Evolutionary conservation across 2,888 invertebrate species (phyloP).

Genomic region (Cephalotes varians): DNA sequence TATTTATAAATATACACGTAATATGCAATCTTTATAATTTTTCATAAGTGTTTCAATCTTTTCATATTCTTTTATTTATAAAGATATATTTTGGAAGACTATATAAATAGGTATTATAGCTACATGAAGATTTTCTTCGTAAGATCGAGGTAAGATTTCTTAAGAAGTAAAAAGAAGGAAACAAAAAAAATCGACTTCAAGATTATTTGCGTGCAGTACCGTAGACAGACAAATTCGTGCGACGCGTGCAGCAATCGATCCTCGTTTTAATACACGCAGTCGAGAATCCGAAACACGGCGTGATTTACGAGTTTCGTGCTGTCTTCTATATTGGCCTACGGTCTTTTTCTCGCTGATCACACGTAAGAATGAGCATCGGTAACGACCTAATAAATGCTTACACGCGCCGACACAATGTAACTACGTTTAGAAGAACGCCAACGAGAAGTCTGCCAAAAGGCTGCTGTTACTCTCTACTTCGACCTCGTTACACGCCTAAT

Average conservation of each 20-base stretch:
- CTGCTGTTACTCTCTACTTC: conserved; percentile 38
- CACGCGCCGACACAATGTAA: conserved; percentile 41
- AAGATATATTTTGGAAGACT: too few species aligned
- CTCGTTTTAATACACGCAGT: conserved; percentile 60
- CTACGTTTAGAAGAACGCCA: conserved; percentile 18
- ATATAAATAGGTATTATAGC: background rate
- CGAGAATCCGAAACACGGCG: conserved; percentile 68
- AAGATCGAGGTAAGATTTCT: background rate
- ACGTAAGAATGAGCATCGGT: conserved; percentile 64
- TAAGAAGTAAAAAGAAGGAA: background rate
- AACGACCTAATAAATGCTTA: conserved; percentile 76
- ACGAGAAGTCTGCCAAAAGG: conserved; percentile 58
- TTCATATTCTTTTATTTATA: background rate
- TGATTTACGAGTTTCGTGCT: conserved; percentile 64
- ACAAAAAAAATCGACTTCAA: background rate
- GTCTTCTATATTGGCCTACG: conserved; percentile 46
- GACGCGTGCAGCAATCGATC: conserved; percentile 38
- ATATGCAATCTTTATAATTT: background rate
- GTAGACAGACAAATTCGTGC: conserved; percentile 33
- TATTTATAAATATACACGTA: background rate
- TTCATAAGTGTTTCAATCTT: background rate
- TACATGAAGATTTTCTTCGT: background rate
- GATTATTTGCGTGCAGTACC: conserved; percentile 5
- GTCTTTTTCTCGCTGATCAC: conserved; percentile 59
- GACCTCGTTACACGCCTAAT: conserved; percentile 82